A percentile compares a stretch with the other conserved stretches of the same genome.
phyloP scores from a whole-genome alignment of 2,888 invertebrate species.

The Pollenia labialis region DNA sequence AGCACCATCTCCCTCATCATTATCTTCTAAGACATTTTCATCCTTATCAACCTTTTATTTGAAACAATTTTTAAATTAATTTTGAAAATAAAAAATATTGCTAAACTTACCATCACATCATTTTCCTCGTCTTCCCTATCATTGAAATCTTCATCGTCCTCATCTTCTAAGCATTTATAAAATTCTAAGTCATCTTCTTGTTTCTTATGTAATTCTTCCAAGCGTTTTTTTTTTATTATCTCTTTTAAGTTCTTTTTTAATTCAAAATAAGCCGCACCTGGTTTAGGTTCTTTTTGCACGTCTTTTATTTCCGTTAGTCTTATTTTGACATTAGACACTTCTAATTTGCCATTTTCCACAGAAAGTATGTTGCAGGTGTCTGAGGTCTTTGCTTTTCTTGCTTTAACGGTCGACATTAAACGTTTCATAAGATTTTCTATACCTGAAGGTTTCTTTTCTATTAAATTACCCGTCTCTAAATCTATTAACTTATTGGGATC shows the following conservation, averaged over 20 bases:
- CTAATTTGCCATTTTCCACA: conserved; percentile 84
- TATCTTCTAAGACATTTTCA: conserved; percentile 78
- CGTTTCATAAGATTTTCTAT: conserved; percentile 89
- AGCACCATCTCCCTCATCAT: conserved; percentile 76
- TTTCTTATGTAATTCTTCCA: conserved; percentile 87
- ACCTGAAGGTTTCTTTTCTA: conserved; percentile 85
- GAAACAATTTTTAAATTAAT: not conserved
- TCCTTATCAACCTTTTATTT: conserved; percentile 75
- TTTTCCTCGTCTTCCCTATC: conserved; percentile 80
- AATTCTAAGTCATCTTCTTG: conserved; percentile 84
- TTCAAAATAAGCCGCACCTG: conserved; percentile 89
- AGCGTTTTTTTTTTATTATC: conserved; percentile 89
- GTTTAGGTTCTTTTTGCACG: conserved; percentile 84
- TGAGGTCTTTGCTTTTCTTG: conserved; percentile 85
- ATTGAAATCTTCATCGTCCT: conserved; percentile 81
- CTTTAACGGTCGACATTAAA: conserved; percentile 88
- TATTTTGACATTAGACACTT: conserved; percentile 81
- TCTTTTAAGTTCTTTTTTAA: conserved; percentile 89
- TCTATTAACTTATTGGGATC: conserved; percentile 86
- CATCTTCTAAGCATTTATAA: conserved; percentile 78
- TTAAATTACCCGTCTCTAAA: conserved; percentile 85
- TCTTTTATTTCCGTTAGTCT: conserved; percentile 78
- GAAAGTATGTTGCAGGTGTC: conserved; percentile 85
- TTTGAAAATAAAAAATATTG: not conserved
- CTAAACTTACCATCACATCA: conserved; percentile 76